Evolutionary conservation across 2,797 vertebrate genomes (phyloP), one percentile per base, ranked within the genome.

Genomic region (Pseudomugil tenellus): DNA sequence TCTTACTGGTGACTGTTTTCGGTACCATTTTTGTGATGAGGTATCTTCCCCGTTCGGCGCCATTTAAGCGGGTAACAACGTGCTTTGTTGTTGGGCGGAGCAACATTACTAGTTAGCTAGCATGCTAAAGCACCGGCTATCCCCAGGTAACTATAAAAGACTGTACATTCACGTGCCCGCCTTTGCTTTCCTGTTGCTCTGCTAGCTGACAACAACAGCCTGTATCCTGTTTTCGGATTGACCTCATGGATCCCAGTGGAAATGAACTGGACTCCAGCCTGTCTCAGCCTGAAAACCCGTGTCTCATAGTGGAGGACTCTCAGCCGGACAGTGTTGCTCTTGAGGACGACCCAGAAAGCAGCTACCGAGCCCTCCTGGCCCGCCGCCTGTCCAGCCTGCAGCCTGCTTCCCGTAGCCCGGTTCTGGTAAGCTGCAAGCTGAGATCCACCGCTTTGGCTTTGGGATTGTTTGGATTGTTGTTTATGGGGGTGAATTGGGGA

Each of bases 251-350:
- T 88, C 94, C 94, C 55, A 85, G 92, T 52, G 93, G 92, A 77
- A 96, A 94, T 84, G 95, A 94, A 71, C 86, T 95, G 89, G 96
- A 96, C 71, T 92, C 93, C 17, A 95, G 95, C 88, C 93, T 97
- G 75, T 95, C 95, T 49, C 95, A 95, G 89, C 92, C 94, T 59
- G 93, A 93, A 61, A 95, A 94, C 64, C 96, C 96, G 64, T 95
- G 95, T 71, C 92, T 98, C 69, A 96, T 97, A 52, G 96, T 97
- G 63, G 97, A 98, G 87, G 97, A 98, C 89, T 98, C 96, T 1
- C 96, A 97, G 89, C 95, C 96, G 7, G 95, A 95, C 87, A 95
- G 94, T 28, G 92, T 92, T 34, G 94, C 90, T 54, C 80, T 92
- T 55, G 95, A 94, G 71, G 95, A 95, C 90, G 95, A 96, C 55